Conservation (phyloP, 2,888 invertebrate species). For the Lordiphosa fenestrarum region DNA sequence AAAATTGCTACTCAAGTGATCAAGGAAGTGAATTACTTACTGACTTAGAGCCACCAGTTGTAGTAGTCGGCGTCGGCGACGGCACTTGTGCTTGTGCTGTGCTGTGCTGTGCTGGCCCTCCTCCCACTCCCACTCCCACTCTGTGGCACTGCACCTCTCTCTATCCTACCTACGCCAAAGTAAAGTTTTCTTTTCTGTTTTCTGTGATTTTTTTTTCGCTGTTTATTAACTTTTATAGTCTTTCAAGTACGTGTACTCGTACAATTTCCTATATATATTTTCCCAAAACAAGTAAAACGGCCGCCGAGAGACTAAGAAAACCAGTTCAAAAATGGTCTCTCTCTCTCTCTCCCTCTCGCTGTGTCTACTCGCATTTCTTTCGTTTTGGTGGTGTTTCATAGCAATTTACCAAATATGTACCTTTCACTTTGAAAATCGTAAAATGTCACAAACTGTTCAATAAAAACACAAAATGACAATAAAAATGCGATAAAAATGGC, state of each 20-base stretch:
- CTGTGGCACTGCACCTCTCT: too few relatives aligned
- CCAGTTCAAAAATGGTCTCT: conserved; percentile 10
- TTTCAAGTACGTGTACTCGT: neutral
- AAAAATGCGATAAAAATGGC: conserved; percentile 29
- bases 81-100: too few relatives aligned
- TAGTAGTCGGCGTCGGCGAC: too few relatives aligned
- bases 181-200: too few relatives aligned
- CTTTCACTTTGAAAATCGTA: conserved; percentile 66
- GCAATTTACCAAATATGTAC: conserved; percentile 64
- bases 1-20: too few relatives aligned
- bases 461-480: conserved; percentile 20
- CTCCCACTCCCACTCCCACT: too few relatives aligned
- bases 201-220: too few relatives aligned
- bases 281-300: conserved; percentile 1
- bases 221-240: too few relatives aligned
- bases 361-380: conserved; percentile 1
- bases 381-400: conserved; percentile 35
- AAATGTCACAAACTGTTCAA: conserved; percentile 62
- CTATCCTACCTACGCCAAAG: too few relatives aligned
- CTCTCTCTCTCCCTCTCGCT: neutral
- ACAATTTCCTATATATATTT: neutral
- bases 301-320: conserved; percentile 5
- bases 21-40: too few relatives aligned
- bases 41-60: too few relatives aligned
- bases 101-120: too few relatives aligned